A percentile compares a stretch with the other conserved stretches of the same genome.
These are phyloP conservation scores for Coenobita brevimanus DNA, from an alignment of 1,140 invertebrate genomes.

Conservation along the genomic window DNA sequence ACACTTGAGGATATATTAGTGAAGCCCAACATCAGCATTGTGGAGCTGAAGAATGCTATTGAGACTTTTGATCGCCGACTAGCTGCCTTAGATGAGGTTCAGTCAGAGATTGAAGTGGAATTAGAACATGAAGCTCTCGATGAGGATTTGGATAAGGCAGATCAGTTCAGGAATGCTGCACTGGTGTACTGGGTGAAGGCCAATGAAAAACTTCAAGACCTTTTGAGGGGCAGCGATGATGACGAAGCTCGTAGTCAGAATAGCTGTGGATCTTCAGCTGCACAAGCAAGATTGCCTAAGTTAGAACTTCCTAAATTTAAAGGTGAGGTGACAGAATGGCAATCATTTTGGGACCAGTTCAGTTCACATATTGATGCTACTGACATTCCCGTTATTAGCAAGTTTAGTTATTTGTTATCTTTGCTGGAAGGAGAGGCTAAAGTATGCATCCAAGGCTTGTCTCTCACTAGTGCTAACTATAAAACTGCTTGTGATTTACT, in stretches of 20 bases:
- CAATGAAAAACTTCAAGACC: not conserved
- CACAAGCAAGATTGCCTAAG: not conserved
- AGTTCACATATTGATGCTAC: constrained; percentile 18
- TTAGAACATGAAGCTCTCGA: not conserved
- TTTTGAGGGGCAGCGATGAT: not conserved
- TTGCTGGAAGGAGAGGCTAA: constrained; percentile 25
- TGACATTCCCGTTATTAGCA: constrained; percentile 15
- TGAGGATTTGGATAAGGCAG: not conserved
- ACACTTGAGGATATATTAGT: no score
- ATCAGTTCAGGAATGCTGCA: not conserved
- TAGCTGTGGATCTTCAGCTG: not conserved
- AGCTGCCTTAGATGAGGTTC: not conserved
- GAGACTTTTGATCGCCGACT: not conserved
- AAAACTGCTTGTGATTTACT: not conserved
- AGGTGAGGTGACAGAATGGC: constrained; percentile 5
- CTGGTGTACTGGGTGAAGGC: not conserved
- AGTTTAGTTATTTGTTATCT: constrained; percentile 27
- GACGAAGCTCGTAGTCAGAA: not conserved
- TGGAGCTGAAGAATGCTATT: not conserved
- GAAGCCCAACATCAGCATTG: no score
- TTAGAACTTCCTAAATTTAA: constrained; percentile 9
- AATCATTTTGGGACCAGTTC: constrained; percentile 8
- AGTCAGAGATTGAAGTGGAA: constrained; percentile 11
- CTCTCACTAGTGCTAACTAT: constrained; percentile 6
- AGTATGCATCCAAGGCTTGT: not conserved